A percentile compares a stretch with the other conserved stretches of the same genome.
Conservation (phyloP, 2,888 invertebrate species). For the Punctoribates punctum region DNA sequence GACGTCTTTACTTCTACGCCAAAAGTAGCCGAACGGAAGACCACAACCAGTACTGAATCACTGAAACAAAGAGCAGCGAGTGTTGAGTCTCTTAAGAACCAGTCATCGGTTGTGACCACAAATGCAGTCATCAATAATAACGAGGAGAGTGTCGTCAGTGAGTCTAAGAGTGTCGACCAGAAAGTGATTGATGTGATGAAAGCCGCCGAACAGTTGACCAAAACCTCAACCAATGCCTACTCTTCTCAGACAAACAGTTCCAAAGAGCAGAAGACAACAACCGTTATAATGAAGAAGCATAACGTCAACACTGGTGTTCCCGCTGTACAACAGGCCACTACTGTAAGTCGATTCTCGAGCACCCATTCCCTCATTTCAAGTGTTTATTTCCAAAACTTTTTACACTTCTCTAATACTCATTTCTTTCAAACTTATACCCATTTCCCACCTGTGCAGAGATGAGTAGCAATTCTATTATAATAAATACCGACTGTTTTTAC, state of each 20-base stretch:
- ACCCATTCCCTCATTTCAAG: neutral
- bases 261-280: constrained; percentile 41
- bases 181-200: constrained; percentile 17
- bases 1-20: constrained; percentile 10
- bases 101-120: constrained; percentile 1
- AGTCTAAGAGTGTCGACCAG: constrained; percentile 13
- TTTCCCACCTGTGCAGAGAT: neutral
- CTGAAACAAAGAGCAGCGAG: neutral
- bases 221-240: neutral
- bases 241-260: neutral
- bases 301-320: constrained; percentile 29
- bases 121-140: neutral
- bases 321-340: constrained; percentile 1
- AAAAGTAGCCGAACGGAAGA: neutral
- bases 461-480: neutral
- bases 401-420: neutral
- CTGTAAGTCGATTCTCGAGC: constrained; percentile 1
- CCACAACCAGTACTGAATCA: neutral
- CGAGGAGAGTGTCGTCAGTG: neutral
- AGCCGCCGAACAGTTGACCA: constrained; percentile 29
- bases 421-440: neutral
- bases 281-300: constrained; percentile 41
- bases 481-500: neutral
- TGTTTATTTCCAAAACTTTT: neutral
- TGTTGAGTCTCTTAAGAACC: neutral